Base-by-base conservation (phyloP, 2,888 invertebrate genomes). In the Melieria crassipennis region DNA sequence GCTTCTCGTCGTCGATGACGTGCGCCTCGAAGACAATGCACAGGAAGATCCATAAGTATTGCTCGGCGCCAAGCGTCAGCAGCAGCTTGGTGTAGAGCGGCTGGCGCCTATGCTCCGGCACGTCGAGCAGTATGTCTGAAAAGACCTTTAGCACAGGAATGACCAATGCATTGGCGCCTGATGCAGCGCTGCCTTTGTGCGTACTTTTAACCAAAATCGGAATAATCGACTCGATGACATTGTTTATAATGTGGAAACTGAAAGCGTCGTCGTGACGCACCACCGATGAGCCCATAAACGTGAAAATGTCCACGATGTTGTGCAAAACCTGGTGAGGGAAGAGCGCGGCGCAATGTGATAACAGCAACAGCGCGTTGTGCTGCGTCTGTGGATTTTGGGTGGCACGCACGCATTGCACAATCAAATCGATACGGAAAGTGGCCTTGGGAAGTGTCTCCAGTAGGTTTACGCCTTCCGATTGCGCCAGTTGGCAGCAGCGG, bases 361-460 rank as follows among this genome's bases (percentile, higher is more conserved):
- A 88, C 1, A 98, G 89, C 47, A 96, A 89, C 69, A 99, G 88
- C 0, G 98, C 96, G 80, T 97, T 96, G 80, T 98, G 94, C 82
- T 99, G 98, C 0, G 98, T 97, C 87, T 98, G 97, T 0, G 97
- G 97, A 86, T 97, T 97, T 81, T 93, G 93, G 0, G 97, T 96
- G 4, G 92, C 92, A 76, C 98, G 89, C 67, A 99, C 93, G 80
- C 96, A 97, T 78, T 95, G 93, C 0, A 98, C 95, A n/a, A 87
- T 81, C 62, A 83, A 79, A 74, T 87, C 85, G 65, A 86, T 83
- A 57, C 82, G 83, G 75, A 86, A 86, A 3, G 78, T 81, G 9
- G 88, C 86, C 69, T 89, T 89, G 0, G 89, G 84, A 5, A 88
- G 80, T n/a, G 76, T 76, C n/a, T 77, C 75, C 0, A 88, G 81